Percentiles rank a stretch among this genome's conserved stretches.
phyloP scores from a whole-genome alignment of 2,888 invertebrate species.

The Ashinkailepas kermadecensis region DNA sequence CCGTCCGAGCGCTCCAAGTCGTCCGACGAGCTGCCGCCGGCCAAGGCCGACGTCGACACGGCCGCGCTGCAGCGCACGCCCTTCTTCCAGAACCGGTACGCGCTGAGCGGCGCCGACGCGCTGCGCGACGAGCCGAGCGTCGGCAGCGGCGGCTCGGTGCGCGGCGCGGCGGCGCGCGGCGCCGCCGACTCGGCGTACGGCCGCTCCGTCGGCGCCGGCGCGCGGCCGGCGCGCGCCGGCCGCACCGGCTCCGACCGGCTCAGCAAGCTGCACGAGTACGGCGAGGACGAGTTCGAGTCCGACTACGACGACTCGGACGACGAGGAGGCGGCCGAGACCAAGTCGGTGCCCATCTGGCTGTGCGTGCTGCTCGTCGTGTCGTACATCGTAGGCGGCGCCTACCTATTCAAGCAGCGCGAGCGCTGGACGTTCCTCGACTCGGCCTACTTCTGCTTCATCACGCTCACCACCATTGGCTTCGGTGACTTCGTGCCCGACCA shows the following conservation, averaged over 20 bases:
- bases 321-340: constrained; percentile 41
- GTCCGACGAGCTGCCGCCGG: constrained; percentile 3
- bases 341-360: constrained; percentile 66
- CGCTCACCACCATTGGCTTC: constrained; percentile 85
- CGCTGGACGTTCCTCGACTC: constrained; percentile 77
- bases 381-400: constrained; percentile 82
- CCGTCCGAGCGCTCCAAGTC: constrained; percentile 17
- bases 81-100: constrained; percentile 23
- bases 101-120: constrained; percentile 15
- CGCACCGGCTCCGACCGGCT: constrained; percentile 48
- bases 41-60: not conserved
- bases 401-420: constrained; percentile 75
- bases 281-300: constrained; percentile 49
- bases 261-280: constrained; percentile 43
- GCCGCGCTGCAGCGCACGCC: constrained; percentile 20
- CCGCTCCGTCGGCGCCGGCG: not conserved
- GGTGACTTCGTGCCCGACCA: constrained; percentile 86
- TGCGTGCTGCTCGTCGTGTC: constrained; percentile 80
- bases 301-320: constrained; percentile 38
- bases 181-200: constrained; percentile 18
- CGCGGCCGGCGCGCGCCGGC: constrained; percentile 19
- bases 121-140: constrained; percentile 19
- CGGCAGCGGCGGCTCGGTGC: constrained; percentile 34
- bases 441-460: constrained; percentile 89
- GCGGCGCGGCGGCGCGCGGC: not conserved